Evolutionary conservation across 2,113 vertebrate species (phyloP).

Genomic region (Myiozetetes cayanensis): DNA sequence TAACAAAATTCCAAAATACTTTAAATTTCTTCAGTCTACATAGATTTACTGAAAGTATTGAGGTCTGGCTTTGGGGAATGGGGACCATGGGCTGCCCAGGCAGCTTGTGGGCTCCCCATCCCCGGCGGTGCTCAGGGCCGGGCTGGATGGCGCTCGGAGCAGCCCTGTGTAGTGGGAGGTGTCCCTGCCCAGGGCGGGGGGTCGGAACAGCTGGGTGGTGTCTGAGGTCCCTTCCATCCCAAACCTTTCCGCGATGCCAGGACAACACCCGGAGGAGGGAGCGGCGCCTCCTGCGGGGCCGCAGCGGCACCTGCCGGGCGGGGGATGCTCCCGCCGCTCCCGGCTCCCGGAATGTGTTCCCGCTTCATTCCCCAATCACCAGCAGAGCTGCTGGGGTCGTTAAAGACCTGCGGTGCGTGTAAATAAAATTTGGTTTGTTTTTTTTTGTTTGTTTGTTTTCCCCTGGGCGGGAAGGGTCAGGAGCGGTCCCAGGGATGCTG

Average conservation of each 20-base stretch:
- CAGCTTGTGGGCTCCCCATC: neutral
- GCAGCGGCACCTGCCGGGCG: neutral
- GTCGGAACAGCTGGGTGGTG: no score
- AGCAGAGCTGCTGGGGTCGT: fast-evolving
- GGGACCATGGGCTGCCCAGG: neutral
- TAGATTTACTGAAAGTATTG: fast-evolving
- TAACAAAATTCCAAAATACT: neutral
- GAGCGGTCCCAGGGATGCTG: neutral
- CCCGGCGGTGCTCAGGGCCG: neutral
- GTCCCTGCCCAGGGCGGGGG: neutral
- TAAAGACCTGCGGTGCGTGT: neutral
- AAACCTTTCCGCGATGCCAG: no score
- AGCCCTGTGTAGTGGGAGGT: neutral
- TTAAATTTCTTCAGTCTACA: fast-evolving
- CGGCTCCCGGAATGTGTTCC: neutral
- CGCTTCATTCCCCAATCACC: neutral
- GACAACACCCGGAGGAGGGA: neutral
- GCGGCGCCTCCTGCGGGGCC: neutral
- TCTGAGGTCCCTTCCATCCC: neutral
- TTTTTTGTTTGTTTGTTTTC: neutral
- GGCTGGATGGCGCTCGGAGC: neutral
- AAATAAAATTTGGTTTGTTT: neutral
- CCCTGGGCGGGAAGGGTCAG: neutral
- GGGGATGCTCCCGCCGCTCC: no score
- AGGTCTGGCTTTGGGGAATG: neutral